Evolutionary conservation across 37 sponge, comb jelly and placozoan genomes (phyloP), one percentile per base, ranked within the genome.

Genomic region (Halisarca cf. caerulea): DNA sequence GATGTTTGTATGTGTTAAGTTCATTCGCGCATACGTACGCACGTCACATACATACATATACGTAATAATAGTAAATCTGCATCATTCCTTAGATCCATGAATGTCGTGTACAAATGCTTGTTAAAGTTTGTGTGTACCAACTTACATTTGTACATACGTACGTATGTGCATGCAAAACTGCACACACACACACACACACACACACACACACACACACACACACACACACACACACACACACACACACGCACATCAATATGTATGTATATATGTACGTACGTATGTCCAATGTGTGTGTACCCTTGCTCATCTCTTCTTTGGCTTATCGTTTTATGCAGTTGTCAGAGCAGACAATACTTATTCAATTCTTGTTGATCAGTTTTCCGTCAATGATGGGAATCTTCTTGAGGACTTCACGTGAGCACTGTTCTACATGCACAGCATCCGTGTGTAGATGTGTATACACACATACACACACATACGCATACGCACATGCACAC

Each of bases 351-450:
- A 96, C 82, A 80, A 84, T 51, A 66, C 75, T 18, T 96, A 91
- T 59, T 81, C 86, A 58, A 88, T 96, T 51, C 45, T 87, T 0
- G 72, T 96, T 17, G 97, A 96, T 75, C 88, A 90, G 58, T 59
- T 38, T 3, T 75, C 88, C 14, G 90, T 94, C 66, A 79, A 89
- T 14, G 80, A 80, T 38, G 97, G 97, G 17, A 88, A 61, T 57
- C 82, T 96, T 0, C 74, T 94, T 57, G 87, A 88, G 47, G 95
- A 96, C 81, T 59, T 96, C 45, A 90, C 89, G 83, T 87, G 78
- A 82, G 80, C 11, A 47, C 51, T 47, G 51, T 47, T 47, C 6
- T 47, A 14, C 51, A 6, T 47, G 51, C 6, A 14, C 51, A 47
- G 6, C 51, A 47, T n/a, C n/a, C 6, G 25, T 27, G 9, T 59